Percentiles rank a stretch among this genome's conserved stretches.
These are phyloP conservation scores for Alosa alosa DNA, from an alignment of 2,113 vertebrate genomes.

Conservation along the genomic window DNA sequence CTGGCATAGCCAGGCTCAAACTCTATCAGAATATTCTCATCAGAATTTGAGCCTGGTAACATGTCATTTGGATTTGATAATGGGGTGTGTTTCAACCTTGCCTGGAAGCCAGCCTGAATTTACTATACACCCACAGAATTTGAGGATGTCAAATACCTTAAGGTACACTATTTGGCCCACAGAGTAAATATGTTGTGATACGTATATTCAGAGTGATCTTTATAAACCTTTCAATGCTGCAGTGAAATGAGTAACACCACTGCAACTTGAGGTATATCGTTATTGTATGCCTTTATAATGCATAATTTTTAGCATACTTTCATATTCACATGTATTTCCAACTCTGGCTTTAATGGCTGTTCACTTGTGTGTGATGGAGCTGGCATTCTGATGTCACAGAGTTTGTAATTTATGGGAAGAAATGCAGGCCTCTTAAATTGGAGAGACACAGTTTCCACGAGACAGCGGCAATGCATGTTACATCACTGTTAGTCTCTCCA, in stretches of 20 bases:
- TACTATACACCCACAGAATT: too few species aligned
- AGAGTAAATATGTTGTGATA: not conserved
- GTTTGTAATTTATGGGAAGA: not conserved
- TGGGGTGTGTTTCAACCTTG: too few species aligned
- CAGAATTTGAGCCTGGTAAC: too few species aligned
- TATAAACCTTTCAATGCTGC: not conserved
- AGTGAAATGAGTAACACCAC: not conserved
- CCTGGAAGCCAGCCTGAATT: too few species aligned
- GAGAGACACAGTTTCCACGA: not conserved
- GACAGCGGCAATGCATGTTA: not conserved
- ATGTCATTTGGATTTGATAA: too few species aligned
- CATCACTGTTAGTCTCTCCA: conserved; percentile 4
- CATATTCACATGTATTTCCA: not conserved
- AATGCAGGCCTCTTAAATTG: not conserved
- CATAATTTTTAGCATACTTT: not conserved
- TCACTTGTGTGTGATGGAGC: not conserved
- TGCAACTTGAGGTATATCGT: not conserved
- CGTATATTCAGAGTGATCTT: not conserved
- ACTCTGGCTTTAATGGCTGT: not conserved
- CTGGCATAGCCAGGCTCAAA: too few species aligned
- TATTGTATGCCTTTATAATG: not conserved
- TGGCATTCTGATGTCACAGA: not conserved
- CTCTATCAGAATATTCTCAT: too few species aligned
- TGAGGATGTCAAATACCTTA: not conserved
- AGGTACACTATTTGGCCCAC: not conserved